Conservation (phyloP, 2,113 vertebrate genomes). For the Chauna torquata region DNA sequence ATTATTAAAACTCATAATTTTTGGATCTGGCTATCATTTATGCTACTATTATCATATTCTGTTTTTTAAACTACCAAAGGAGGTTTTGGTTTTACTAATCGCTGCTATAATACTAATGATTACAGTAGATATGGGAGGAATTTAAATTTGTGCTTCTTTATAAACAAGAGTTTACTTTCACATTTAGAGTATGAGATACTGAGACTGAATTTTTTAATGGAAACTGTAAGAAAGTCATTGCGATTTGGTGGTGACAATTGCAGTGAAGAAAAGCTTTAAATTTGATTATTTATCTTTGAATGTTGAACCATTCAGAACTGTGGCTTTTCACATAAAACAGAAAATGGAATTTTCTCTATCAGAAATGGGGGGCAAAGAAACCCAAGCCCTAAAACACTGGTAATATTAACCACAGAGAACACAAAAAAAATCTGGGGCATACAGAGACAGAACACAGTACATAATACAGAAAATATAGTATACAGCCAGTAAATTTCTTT, state of each 20-base stretch:
- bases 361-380: not conserved
- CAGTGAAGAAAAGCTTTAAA: not conserved
- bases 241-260: not conserved
- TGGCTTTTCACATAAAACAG: not conserved
- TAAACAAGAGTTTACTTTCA: conserved; percentile 6
- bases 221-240: not conserved
- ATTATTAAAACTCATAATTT: not conserved
- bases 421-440: not conserved
- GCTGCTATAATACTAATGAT: not conserved
- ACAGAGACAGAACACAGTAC: not conserved
- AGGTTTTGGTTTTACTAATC: not conserved
- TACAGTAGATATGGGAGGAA: not conserved
- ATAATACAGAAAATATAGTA: not conserved
- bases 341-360: not conserved
- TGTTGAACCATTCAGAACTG: not conserved
- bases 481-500: not conserved
- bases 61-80: not conserved
- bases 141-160: not conserved
- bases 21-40: not conserved
- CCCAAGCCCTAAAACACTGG: not conserved
- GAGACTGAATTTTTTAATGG: not conserved
- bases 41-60: not conserved
- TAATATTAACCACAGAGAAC: not conserved
- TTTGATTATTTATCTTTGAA: not conserved
- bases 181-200: not conserved